Base-by-base conservation (phyloP, 2,113 vertebrate genomes). In the Prochilodus magdalenae region DNA sequence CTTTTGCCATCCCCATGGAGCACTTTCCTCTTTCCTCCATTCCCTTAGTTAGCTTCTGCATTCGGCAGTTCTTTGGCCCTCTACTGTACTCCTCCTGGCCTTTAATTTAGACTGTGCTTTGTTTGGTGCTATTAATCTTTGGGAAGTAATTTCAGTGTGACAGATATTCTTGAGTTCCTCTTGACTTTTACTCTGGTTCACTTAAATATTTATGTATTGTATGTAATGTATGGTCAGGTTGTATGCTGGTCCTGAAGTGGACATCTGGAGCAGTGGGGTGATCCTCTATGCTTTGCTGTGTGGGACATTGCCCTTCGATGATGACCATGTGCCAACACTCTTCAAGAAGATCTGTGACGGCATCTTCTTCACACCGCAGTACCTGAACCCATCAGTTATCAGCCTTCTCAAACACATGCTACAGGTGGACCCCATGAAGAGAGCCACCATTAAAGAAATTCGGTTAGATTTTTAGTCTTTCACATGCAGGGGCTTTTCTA, bases 271-370 rank as follows among this genome's bases (percentile, higher is more conserved):
- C 93, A 98, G 98, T 67, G 98, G 98, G 0, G 98, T 99, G 86
- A 99, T 99, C 86, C 96, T 99, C 11, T 99, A 99, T 22, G 98
- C 98, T 44, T 90, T 99, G 83, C 89, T 99, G 71, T 99, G 98
- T 14, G 98, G 98, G 82, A 99, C 98, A 0, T 95, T 99, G 83
- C 98, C 98, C 1, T 99, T 99, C 60, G 98, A 99, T 73, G 98
- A 99, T 51, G 98, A 99, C 90, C 98, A 99, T 0, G 98, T 99
- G 94, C 98, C 98, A 94, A 99, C 97, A 0, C 96, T 99, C 80
- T 99, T 99, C 89, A 99, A 99, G 94, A 99, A 99, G 94, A 99
- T 99, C 92, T 99, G 98, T 75, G 98, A 99, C 76, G 98, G 98
- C 76, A 97, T 99, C 83, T 99, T 99, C 91, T 99, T 99, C 91